Conservation (phyloP, 2,113 vertebrate genomes). For the Jaculus jaculus region DNA sequence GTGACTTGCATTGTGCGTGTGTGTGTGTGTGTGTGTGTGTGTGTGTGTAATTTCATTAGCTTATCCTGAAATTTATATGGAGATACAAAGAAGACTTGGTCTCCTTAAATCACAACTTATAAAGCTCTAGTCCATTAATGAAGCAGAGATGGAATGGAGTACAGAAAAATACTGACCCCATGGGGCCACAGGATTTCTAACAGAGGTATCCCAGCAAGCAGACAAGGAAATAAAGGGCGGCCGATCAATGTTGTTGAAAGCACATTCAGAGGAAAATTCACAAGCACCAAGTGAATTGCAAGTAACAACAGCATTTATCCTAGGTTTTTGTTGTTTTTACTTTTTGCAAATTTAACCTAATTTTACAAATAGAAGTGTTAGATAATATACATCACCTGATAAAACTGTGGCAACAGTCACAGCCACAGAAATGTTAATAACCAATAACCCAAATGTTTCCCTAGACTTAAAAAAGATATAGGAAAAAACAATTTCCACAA, state of each 20-base stretch:
- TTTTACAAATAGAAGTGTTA: background rate
- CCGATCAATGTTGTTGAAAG: background rate
- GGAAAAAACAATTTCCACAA: background rate
- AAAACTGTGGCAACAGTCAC: background rate
- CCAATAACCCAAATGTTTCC: background rate
- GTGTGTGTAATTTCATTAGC: background rate
- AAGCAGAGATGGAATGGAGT: background rate
- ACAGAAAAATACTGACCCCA: background rate
- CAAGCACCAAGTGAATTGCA: background rate
- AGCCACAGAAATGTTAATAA: slow-evolving; percentile 17
- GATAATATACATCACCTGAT: background rate
- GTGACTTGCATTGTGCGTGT: background rate
- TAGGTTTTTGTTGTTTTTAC: background rate
- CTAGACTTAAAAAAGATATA: background rate
- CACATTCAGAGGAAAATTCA: background rate
- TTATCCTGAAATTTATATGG: slow-evolving; percentile 10
- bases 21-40: background rate
- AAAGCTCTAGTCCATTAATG: background rate
- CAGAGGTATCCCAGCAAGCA: background rate
- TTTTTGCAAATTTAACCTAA: background rate
- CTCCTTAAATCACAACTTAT: background rate
- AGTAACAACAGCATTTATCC: background rate
- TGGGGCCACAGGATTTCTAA: background rate
- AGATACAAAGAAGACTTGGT: slow-evolving; percentile 35
- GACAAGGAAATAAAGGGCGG: background rate